Conservation (phyloP, 2,113 vertebrate genomes). For the Osmerus mordax region DNA sequence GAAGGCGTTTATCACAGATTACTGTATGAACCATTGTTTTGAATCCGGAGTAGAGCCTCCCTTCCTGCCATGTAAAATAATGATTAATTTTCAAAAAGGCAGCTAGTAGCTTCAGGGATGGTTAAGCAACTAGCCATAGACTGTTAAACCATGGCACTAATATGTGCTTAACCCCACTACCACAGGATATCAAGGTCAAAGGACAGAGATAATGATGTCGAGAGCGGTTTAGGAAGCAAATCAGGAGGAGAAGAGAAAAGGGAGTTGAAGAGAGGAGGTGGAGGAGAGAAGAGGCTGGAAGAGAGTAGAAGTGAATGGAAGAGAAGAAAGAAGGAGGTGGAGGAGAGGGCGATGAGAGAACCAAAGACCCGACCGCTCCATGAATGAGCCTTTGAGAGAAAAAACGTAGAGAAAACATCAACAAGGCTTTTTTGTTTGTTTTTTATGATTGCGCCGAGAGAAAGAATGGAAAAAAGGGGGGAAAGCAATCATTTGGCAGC, state of each 20-base stretch:
- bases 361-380: background rate
- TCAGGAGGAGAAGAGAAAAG: background rate
- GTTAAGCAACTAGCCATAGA: background rate
- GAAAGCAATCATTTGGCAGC: constrained; percentile 18
- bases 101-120: background rate
- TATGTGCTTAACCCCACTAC: background rate
- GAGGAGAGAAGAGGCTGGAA: background rate
- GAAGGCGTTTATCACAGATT: no score
- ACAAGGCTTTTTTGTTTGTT: constrained; percentile 7
- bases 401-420: constrained; percentile 14
- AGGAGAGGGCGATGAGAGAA: background rate
- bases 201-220: constrained; percentile 12
- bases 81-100: no score
- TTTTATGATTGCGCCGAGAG: background rate
- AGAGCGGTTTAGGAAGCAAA: background rate
- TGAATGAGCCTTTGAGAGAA: constrained; percentile 22
- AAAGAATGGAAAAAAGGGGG: constrained; percentile 12
- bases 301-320: background rate
- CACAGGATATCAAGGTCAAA: constrained; percentile 11
- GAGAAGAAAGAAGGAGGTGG: background rate
- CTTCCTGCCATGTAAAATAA: no score
- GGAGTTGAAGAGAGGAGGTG: background rate
- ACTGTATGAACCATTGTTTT: no score
- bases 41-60: no score
- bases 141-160: constrained; percentile 1